These are phyloP conservation scores for Lampris megalopsis DNA, from an alignment of 2,113 vertebrate species.

Conservation along the genomic window DNA sequence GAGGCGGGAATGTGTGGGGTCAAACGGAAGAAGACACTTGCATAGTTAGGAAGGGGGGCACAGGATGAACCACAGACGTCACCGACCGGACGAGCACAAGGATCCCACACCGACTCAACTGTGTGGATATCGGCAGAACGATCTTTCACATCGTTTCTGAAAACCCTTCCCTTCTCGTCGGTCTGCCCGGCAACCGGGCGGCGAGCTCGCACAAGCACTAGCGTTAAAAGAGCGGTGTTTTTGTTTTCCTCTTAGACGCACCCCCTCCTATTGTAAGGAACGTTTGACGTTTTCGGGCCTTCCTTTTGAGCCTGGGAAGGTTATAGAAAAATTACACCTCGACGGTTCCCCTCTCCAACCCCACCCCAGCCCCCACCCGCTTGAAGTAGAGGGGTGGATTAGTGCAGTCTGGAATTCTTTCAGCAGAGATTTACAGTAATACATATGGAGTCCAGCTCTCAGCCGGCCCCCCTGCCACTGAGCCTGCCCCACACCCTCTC, in stretches of 20 bases:
- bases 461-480: constrained; percentile 10
- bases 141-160: background rate
- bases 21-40: background rate
- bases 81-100: background rate
- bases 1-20: background rate
- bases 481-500: constrained; percentile 25
- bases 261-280: background rate
- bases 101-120: background rate
- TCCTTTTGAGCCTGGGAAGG: background rate
- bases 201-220: background rate
- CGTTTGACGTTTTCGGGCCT: background rate
- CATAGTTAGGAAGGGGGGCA: background rate
- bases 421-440: constrained; percentile 46
- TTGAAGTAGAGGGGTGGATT: constrained; percentile 42
- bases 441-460: constrained; percentile 35
- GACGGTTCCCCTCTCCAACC: constrained; percentile 9
- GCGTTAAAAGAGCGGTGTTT: background rate
- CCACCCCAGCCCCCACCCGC: background rate
- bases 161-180: background rate
- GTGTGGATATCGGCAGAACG: background rate
- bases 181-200: no score
- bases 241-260: background rate
- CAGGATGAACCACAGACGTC: background rate
- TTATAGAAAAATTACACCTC: background rate
- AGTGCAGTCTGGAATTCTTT: constrained; percentile 61